Percentiles rank a stretch among this genome's conserved stretches.
phyloP scores from a whole-genome alignment of 2,113 vertebrate species.

The Rhagologus leucostigma region DNA sequence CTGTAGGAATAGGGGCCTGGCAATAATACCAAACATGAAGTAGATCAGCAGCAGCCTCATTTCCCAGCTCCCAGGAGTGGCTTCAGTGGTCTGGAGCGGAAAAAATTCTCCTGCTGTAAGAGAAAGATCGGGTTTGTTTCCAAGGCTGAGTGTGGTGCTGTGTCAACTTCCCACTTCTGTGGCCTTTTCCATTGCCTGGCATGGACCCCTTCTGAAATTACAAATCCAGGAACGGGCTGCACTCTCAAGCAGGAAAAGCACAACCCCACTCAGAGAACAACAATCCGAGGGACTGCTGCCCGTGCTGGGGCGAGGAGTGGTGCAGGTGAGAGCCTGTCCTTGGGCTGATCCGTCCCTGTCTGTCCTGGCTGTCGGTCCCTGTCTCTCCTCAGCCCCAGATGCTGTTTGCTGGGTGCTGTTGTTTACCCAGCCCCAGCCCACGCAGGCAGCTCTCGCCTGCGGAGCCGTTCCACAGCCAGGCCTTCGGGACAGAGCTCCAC shows the following conservation, averaged over 20 bases:
- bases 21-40: neutral
- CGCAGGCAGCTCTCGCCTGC: neutral
- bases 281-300: accelerated
- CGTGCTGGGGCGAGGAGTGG: neutral
- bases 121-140: neutral
- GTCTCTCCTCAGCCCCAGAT: neutral
- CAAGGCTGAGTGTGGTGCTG: neutral
- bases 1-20: neutral
- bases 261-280: accelerated
- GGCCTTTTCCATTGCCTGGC: neutral
- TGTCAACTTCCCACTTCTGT: neutral
- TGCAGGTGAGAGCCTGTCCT: neutral
- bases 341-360: neutral
- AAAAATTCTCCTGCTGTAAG: neutral
- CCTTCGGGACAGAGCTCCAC: neutral
- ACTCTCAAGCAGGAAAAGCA: neutral
- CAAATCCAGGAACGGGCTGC: accelerated
- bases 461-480: neutral
- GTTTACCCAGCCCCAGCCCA: neutral
- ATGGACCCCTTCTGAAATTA: neutral
- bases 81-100: neutral
- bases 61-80: neutral
- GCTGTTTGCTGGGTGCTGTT: neutral
- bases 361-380: neutral
- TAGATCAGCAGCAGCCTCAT: neutral